Base-by-base conservation (phyloP, 2,113 vertebrate genomes). In the Ariopsis seemanni region DNA sequence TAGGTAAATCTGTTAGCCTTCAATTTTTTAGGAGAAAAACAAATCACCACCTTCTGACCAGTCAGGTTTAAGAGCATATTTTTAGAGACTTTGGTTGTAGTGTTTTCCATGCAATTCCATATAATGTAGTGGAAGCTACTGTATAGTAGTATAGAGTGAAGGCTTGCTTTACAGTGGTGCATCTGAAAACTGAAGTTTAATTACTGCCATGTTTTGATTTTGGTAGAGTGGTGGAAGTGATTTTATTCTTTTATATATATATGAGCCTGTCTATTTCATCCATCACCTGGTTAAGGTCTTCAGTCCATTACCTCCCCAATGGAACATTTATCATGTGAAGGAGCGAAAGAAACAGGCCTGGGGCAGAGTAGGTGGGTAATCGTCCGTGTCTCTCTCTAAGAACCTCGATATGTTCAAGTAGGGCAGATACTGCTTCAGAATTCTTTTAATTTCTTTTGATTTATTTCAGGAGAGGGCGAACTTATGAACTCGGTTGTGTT, bases 361-460 rank as follows among this genome's bases (percentile, higher is more conserved):
- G n/a, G 27, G 52, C 30, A 58, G 62, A n/a, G 53, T 52, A 77
- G 42, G 48, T 67, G 42, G 52, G 82, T 84, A 89, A 86, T 86
- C 88, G 84, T 86, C 63, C 27, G 22, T 69, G 25, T 80, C 34
- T 69, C 81, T 69, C 81, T 88, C 74, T 57, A 88, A 86, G 89
- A 88, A 88, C 85, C 53, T 84, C 75, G 42, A 86, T 75, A 58
- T 75, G 78, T 57, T 84, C n/a, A 91, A 88, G 42, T 91, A 88
- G 90, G 88, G 85, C 90, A 89, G 75, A 83, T 57, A 18, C 72
- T 85, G 84, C 74, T 83, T 65, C 71, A 4, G 50, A 69, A 42
- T 58, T 42, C 60, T 79, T 52, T 53, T 20, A 79, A 30, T 79
- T 63, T 84, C 34, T 82, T 67, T 88, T 12, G 7, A n/a, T 86